Conservation (phyloP, 2,888 invertebrate genomes). For the Cosmia pyralina region DNA sequence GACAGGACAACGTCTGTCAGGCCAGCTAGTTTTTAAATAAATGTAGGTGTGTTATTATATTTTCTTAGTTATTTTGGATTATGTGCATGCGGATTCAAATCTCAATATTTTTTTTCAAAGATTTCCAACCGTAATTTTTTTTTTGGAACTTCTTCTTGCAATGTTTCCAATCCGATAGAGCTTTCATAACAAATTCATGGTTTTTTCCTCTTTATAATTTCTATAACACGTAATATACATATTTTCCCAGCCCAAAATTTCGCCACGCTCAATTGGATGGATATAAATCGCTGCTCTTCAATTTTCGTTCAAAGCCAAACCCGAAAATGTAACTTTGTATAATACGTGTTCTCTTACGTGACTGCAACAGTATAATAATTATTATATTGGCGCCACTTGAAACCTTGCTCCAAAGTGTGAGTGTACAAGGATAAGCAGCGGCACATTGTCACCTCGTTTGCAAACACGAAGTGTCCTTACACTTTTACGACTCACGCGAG, state of each 20-base stretch:
- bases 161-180: neutral
- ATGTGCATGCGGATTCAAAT: too few relatives aligned
- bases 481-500: conserved; percentile 50
- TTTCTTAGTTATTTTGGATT: too few relatives aligned
- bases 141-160: too few relatives aligned
- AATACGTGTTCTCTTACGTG: conserved; percentile 9
- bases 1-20: too few relatives aligned
- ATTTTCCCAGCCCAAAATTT: conserved; percentile 1
- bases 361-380: conserved; percentile 5
- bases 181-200: neutral
- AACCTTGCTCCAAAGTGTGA: conserved; percentile 12
- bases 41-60: too few relatives aligned
- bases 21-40: too few relatives aligned
- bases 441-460: conserved; percentile 50
- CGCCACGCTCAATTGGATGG: neutral
- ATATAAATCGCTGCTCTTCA: conserved; percentile 11
- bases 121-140: too few relatives aligned
- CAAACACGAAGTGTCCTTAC: conserved; percentile 36
- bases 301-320: neutral
- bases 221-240: neutral
- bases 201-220: neutral
- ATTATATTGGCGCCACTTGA: conserved; percentile 27
- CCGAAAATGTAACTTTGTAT: conserved; percentile 7
- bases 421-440: conserved; percentile 24
- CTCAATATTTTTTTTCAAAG: neutral